Evolutionary conservation across 2,113 vertebrate species (phyloP).

Genomic region (Pollimyrus isidori): DNA sequence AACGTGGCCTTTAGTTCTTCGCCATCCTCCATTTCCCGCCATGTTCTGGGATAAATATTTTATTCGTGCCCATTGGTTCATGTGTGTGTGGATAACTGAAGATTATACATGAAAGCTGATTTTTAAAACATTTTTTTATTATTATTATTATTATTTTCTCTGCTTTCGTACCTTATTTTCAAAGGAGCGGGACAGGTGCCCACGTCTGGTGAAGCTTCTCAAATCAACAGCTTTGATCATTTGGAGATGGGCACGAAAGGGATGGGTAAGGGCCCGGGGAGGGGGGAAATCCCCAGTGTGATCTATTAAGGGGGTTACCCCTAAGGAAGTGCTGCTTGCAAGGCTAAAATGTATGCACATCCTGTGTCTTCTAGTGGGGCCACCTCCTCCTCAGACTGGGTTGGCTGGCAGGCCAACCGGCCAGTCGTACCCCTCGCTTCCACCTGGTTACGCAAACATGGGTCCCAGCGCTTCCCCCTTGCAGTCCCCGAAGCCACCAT

Average conservation of each 20-base stretch:
- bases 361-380: constrained; percentile 38
- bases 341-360: background rate
- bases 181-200: constrained; percentile 32
- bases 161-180: background rate
- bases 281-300: background rate
- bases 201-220: constrained; percentile 57
- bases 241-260: constrained; percentile 72
- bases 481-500: constrained; percentile 66
- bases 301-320: background rate
- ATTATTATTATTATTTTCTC: background rate
- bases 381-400: constrained; percentile 54
- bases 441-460: constrained; percentile 79
- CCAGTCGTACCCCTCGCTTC: constrained; percentile 78
- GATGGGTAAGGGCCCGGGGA: constrained; percentile 62
- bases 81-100: background rate
- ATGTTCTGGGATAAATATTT: background rate
- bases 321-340: background rate
- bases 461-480: constrained; percentile 48
- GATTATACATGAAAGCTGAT: background rate
- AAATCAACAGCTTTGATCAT: constrained; percentile 71
- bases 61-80: background rate
- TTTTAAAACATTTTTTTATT: background rate
- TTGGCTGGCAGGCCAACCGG: constrained; percentile 66
- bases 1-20: background rate
- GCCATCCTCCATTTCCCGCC: background rate